phyloP scores from a whole-genome alignment of 2,113 vertebrate genomes.

The Lonchura striata region DNA sequence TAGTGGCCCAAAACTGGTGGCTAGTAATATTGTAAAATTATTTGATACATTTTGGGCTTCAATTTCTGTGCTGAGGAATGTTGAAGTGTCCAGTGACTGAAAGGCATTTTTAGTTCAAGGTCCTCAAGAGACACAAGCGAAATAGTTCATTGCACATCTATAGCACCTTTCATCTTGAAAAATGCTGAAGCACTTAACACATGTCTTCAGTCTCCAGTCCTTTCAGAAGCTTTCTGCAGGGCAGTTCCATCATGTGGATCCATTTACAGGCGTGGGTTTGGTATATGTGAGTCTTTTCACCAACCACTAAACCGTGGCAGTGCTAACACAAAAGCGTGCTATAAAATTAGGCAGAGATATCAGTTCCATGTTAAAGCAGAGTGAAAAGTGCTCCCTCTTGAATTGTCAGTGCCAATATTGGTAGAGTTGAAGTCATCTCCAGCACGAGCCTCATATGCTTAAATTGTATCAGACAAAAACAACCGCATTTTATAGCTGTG shows the following conservation, averaged over 20 bases:
- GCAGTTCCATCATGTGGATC: background rate
- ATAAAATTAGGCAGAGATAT: conserved; percentile 26
- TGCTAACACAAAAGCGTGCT: background rate
- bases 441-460: background rate
- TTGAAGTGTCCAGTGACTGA: background rate
- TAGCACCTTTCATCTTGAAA: background rate
- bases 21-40: background rate
- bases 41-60: background rate
- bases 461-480: background rate
- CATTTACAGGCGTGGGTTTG: background rate
- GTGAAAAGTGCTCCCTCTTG: conserved; percentile 51
- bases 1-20: background rate
- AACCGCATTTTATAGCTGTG: background rate
- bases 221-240: background rate
- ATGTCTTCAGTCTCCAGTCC: background rate
- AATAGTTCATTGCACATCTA: background rate
- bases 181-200: background rate
- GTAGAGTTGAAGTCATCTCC: background rate
- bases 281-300: background rate
- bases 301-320: background rate
- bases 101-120: background rate
- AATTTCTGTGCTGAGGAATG: background rate
- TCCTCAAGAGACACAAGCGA: background rate
- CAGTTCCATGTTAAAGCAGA: background rate
- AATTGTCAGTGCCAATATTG: background rate